Evolutionary conservation across 2,888 invertebrate genomes (phyloP).

Genomic region (Conomelus anceps): DNA sequence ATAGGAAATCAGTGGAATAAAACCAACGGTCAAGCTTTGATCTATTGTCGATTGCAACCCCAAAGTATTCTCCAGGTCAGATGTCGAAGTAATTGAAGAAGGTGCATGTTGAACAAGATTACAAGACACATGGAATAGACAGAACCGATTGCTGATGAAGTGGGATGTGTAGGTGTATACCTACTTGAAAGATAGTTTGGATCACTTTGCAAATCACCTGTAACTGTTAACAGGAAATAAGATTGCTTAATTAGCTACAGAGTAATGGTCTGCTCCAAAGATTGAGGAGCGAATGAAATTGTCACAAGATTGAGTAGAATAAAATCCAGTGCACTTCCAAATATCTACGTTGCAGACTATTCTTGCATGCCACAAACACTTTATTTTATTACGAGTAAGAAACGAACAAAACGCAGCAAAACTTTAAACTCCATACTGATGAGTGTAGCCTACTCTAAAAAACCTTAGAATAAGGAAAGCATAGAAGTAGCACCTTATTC

Average conservation of each 20-base stretch:
- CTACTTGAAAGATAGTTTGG: background rate
- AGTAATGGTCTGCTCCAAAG: no score
- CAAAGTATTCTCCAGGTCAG: background rate
- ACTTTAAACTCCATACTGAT: no score
- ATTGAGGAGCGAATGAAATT: no score
- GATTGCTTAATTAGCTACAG: background rate
- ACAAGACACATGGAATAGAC: background rate
- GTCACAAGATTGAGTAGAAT: no score
- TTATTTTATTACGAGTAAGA: no score
- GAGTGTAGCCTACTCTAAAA: no score
- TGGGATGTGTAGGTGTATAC: background rate
- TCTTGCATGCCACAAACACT: no score
- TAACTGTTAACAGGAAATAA: background rate
- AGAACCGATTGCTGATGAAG: background rate
- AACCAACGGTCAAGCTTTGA: background rate
- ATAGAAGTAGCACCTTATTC: no score
- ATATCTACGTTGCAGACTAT: no score
- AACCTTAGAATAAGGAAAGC: no score
- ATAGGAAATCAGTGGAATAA: background rate
- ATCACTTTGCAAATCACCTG: background rate
- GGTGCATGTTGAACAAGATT: background rate
- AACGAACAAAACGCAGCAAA: no score
- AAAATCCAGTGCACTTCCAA: no score
- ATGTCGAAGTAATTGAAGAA: background rate
- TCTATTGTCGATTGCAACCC: background rate